Evolutionary conservation across 1,140 invertebrate genomes (phyloP), one percentile per base, ranked within the genome.

Genomic region (Drosophila ambigua): DNA sequence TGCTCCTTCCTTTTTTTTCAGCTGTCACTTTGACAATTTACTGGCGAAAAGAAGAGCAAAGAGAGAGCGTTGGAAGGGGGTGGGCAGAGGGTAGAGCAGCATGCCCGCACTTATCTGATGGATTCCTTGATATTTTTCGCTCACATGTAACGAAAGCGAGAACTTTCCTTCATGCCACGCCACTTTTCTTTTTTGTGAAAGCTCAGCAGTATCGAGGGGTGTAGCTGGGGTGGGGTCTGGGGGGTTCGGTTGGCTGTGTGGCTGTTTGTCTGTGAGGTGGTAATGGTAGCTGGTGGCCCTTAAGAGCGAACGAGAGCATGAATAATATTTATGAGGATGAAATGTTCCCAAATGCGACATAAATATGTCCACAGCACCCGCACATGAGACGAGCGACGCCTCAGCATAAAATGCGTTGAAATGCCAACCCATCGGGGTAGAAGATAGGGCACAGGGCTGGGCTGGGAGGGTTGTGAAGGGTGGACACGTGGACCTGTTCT

Each of bases 311-410:
- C 73, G 81, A 74, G 81, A 76, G 67, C 68, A 91, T 91, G 90
- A 91, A 91, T 90, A 91, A 91, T 91, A 91, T 91, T 91, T 91
- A 91, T 91, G 90, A 84, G 77, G 71, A 90, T 91, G 84, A 91
- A 90, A 88, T 88, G 90, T 87, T 88, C 90, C 90, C 90, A 90
- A 84, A 90, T 84, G 90, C 81, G 81, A 88, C 90, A 91, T 91
- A 91, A 91, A 91, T 91, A 91, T 91, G 88, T 90, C 89, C 83
- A 89, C 89, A 90, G 77, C 81, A 85, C 81, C 80, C 80, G 80
- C 80, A 84, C 81, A 85, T 85, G 80, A 77, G 69, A 77, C 69
- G 81, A 79, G 81, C 13, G 35, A 28, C 23, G 26, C 26, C 69
- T 79, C 77, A 77, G 81, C 77, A 75, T 73, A 75, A 84, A 84